Evolutionary conservation across 2,113 vertebrate species (phyloP).

Genomic region (Rhadina sibilatrix): DNA sequence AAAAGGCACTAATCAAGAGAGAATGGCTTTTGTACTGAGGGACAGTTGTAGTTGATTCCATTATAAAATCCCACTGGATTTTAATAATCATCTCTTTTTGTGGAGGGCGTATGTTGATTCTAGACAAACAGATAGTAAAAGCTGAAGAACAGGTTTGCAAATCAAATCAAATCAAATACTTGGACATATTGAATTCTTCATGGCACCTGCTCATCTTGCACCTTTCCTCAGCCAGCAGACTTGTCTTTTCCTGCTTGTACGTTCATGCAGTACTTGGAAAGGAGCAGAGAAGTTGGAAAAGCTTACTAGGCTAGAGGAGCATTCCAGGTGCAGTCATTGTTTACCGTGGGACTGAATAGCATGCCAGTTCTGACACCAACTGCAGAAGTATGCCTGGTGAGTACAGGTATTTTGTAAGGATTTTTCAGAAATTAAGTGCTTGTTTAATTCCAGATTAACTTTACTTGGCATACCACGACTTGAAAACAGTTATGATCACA

Average conservation of each 20-base stretch:
- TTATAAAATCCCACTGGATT: not conserved
- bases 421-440: not conserved
- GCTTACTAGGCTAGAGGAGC: constrained; percentile 8
- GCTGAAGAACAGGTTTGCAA: not conserved
- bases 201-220: constrained; percentile 1
- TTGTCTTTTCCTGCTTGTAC: not conserved
- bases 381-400: not conserved
- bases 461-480: fast-evolving
- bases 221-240: not conserved
- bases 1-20: not conserved
- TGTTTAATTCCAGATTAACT: not conserved
- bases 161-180: not conserved
- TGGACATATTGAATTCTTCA: not conserved
- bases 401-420: constrained; percentile 42
- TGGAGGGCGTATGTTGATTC: not conserved
- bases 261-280: not conserved
- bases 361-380: not conserved
- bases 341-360: not conserved
- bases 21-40: not conserved
- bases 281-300: not conserved
- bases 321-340: not conserved
- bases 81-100: not conserved
- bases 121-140: not conserved
- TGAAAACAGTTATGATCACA: not conserved
- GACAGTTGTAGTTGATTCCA: not conserved